Base-by-base conservation (phyloP, 1,140 invertebrate species). In the Mactra quadrangularis region DNA sequence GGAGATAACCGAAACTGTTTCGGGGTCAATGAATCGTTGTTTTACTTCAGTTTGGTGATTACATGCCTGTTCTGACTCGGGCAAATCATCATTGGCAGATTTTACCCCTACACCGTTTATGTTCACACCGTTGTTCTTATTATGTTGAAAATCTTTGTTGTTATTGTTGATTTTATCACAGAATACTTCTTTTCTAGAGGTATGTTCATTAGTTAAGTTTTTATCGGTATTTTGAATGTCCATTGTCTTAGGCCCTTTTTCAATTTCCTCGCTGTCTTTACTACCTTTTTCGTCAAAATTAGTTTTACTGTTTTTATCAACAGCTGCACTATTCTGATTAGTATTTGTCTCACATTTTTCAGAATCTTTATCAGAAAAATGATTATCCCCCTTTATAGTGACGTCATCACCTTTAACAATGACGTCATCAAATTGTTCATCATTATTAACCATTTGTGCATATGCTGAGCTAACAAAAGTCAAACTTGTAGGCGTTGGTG, bases 101-200 rank as follows among this genome's bases (percentile, higher is more conserved):
- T 7, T 7, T 7, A 7, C 38, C 6, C 15, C 38, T 15, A 15
- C 15, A 41, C 15, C 15, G 6, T 41, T 41, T 15, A 41, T 22
- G 7, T n/a, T 22, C 7, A 7, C 19, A 55, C 19, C 53, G 6
- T 4, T 27, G 19, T 55, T 9, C n/a, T 55, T 55, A 55, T 22
- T n/a, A 22, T 6, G 6, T 7, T 55, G n/a, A 3, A 22, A 29
- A 7, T 45, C n/a, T 55, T 55, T 72, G 52, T 38, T 50, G 55
- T 72, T 57, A 38, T 72, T 57, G 11, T 55, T 57, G 15, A 72
- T 25, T 9, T 52, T 72, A 55, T 72, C 53, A 72, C 70, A 72
- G 33, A 25, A 13, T 1, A 17, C 31, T 3, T 71, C 50, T 6
- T 52, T 53, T 4, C 22, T 6, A 7, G 38, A 41, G 38, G 38